A percentile compares a stretch with the other conserved stretches of the same genome.
Evolutionary conservation across 2,888 invertebrate genomes (phyloP).

Genomic region (Apomyelois bistriatella): DNA sequence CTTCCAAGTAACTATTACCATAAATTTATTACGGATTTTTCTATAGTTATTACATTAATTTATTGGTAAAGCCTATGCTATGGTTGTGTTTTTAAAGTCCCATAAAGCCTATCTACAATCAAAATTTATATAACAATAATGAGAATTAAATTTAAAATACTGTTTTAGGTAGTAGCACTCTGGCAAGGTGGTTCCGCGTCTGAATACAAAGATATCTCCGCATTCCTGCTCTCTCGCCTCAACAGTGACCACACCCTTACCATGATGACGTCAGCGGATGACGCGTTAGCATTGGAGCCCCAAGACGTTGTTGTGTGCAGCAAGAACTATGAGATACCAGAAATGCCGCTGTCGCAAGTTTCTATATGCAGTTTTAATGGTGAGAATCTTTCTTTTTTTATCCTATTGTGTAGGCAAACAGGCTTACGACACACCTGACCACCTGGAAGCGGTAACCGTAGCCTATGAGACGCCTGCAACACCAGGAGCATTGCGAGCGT

Average conservation of each 20-base stretch:
- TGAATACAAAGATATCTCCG: conserved; percentile 55
- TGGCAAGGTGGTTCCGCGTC: conserved; percentile 65
- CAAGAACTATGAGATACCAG: conserved; percentile 52
- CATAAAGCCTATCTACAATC: too few species aligned
- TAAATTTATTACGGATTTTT: too few species aligned
- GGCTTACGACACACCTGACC: too few species aligned
- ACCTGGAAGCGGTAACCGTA: too few species aligned
- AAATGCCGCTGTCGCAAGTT: conserved; percentile 59
- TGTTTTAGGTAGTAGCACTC: conserved; percentile 57
- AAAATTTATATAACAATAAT: too few species aligned
- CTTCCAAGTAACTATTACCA: too few species aligned
- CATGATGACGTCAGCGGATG: conserved; percentile 58
- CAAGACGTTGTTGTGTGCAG: conserved; percentile 61
- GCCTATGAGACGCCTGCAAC: too few species aligned
- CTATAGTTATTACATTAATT: too few species aligned
- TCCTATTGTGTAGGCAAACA: too few species aligned
- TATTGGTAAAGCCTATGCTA: too few species aligned
- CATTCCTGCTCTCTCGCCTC: conserved; percentile 44
- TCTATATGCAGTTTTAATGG: conserved; percentile 59
- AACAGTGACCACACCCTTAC: conserved; percentile 48
- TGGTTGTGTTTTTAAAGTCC: too few species aligned
- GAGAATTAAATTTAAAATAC: conserved; percentile 1
- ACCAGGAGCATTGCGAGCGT: too few species aligned
- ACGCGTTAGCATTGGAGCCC: conserved; percentile 57
- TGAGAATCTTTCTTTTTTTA: conserved; percentile 24